These are phyloP conservation scores for Anolis apletophallus DNA, from an alignment of 2,797 vertebrate species.

Conservation along the genomic window DNA sequence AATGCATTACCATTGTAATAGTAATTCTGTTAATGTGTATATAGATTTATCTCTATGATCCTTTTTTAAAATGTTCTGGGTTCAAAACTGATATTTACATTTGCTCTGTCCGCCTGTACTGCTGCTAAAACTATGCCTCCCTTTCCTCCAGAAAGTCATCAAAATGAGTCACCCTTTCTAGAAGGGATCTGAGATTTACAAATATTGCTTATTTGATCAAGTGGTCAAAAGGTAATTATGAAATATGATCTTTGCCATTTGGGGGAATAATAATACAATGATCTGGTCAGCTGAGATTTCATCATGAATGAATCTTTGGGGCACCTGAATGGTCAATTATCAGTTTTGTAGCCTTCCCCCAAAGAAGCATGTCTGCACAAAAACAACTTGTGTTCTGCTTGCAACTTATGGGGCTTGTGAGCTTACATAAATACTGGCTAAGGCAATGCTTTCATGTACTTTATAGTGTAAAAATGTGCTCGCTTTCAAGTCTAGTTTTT, in stretches of 20 bases:
- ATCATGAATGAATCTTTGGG: slow-evolving; percentile 18
- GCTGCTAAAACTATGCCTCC: not conserved
- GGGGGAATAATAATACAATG: not conserved
- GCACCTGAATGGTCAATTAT: not conserved
- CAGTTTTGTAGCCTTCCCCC: not conserved
- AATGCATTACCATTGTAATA: not conserved
- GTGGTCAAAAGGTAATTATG: not conserved
- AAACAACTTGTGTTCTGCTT: not conserved
- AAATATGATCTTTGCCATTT: not conserved
- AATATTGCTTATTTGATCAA: not conserved
- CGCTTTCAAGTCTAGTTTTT: slow-evolving; percentile 21
- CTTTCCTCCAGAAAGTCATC: not conserved
- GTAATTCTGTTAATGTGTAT: not conserved
- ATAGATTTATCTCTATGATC: not conserved
- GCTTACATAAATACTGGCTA: not conserved
- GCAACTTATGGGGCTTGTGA: fast-evolving
- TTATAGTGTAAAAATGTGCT: not conserved
- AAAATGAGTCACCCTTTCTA: not conserved
- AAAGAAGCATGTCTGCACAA: not conserved
- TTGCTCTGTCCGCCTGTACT: not conserved
- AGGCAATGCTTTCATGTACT: not conserved
- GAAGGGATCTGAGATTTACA: not conserved
- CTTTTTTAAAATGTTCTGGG: not conserved
- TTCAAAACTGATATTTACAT: not conserved
- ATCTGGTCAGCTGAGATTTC: not conserved